These are phyloP conservation scores for Scaptomyza cyrtandrae DNA, from an alignment of 2,888 invertebrate genomes.

Conservation along the genomic window DNA sequence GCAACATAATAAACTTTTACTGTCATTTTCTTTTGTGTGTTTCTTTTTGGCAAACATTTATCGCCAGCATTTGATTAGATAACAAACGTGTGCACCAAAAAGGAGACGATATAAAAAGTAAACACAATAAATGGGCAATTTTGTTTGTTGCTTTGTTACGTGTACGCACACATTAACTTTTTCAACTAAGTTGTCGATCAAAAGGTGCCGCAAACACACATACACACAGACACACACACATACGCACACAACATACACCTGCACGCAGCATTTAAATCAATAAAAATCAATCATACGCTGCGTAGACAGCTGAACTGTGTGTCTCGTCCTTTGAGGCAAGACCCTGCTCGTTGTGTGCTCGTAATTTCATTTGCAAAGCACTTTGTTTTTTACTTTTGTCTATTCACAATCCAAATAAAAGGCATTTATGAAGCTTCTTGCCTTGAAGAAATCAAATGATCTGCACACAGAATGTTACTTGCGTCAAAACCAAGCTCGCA, in stretches of 20 bases:
- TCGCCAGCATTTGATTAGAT: slow-evolving; percentile 50
- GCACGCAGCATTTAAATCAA: slow-evolving; percentile 61
- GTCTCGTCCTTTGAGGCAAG: slow-evolving; percentile 4
- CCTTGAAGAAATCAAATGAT: slow-evolving; percentile 32
- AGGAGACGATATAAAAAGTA: slow-evolving; percentile 7
- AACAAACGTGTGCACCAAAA: slow-evolving; percentile 36
- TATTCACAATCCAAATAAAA: slow-evolving; percentile 50
- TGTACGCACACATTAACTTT: slow-evolving; percentile 70
- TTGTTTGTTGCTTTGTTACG: slow-evolving; percentile 36
- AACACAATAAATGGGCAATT: slow-evolving; percentile 48
- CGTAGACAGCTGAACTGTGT: slow-evolving; percentile 23
- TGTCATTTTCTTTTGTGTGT: slow-evolving; percentile 1
- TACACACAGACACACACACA: slow-evolving; percentile 1
- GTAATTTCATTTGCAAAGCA: slow-evolving; percentile 61
- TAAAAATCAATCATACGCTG: slow-evolving; percentile 73
- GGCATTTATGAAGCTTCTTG: slow-evolving; percentile 33
- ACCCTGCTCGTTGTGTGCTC: slow-evolving; percentile 43
- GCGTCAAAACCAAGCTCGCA: no score
- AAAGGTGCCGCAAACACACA: slow-evolving; percentile 32
- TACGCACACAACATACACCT: not conserved
- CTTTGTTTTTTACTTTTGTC: slow-evolving; percentile 9
- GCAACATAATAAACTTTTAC: slow-evolving; percentile 6
- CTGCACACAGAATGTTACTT: not conserved
- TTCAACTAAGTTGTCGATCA: slow-evolving; percentile 76
- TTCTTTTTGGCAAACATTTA: slow-evolving; percentile 40